Evolutionary conservation across 2,888 invertebrate genomes (phyloP).

Genomic region (Eupithecia dodoneata): DNA sequence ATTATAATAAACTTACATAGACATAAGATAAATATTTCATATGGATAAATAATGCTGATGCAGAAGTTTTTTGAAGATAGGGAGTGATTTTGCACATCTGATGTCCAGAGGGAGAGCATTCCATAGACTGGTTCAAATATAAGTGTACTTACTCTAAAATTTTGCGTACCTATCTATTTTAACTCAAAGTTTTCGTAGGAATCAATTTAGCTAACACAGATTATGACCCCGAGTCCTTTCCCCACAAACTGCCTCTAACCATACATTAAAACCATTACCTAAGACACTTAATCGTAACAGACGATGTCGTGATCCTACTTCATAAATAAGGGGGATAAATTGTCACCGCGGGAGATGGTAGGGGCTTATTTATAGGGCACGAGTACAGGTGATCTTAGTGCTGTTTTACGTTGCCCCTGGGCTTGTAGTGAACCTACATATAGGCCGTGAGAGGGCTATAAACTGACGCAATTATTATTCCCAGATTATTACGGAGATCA

Average conservation of each 20-base stretch:
- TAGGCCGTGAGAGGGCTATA: constrained; percentile 59
- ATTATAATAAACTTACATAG: too few species aligned
- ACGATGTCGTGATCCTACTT: constrained; percentile 52
- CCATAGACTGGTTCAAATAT: too few species aligned
- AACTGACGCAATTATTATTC: constrained; percentile 28
- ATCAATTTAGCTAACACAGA: constrained; percentile 1
- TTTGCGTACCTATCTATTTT: not conserved
- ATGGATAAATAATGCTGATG: too few species aligned
- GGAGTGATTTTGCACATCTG: too few species aligned
- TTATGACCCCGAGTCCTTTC: not conserved
- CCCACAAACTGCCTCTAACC: constrained; percentile 9
- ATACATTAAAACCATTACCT: constrained; percentile 16
- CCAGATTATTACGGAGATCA: not conserved
- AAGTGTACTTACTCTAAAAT: not conserved
- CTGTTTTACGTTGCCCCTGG: constrained; percentile 70
- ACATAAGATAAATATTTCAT: too few species aligned
- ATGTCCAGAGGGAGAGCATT: too few species aligned
- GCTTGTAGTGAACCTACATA: constrained; percentile 53
- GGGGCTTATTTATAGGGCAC: constrained; percentile 68
- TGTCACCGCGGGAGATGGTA: constrained; percentile 58
- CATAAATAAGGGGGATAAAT: constrained; percentile 72
- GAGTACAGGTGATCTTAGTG: constrained; percentile 69
- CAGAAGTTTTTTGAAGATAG: too few species aligned
- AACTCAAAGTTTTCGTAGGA: not conserved
- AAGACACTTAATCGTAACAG: constrained; percentile 40